A percentile compares a stretch with the other conserved stretches of the same genome.
Evolutionary conservation across 2,888 invertebrate species (phyloP).

Genomic region (Sympetrum striolatum): DNA sequence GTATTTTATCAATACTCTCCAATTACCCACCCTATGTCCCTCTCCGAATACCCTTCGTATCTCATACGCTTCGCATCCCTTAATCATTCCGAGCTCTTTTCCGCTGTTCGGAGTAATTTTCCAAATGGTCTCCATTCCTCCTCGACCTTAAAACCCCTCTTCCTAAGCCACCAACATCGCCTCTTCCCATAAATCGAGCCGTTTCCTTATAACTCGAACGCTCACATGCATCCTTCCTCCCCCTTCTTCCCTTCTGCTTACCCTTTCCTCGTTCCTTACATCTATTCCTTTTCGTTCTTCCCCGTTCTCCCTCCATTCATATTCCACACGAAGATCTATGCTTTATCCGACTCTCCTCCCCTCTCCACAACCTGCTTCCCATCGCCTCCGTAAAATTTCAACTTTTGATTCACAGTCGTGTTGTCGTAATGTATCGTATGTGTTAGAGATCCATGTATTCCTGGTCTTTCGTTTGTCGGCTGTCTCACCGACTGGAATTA

Average conservation of each 20-base stretch:
- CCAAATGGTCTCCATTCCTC: background rate
- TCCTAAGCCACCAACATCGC: conserved; percentile 20
- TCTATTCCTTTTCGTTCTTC: background rate
- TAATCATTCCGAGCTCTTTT: background rate
- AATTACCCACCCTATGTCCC: background rate
- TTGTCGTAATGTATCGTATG: too few species aligned
- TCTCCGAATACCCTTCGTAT: background rate
- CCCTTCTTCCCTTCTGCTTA: background rate
- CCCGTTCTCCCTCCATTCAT: background rate
- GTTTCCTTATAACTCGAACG: background rate
- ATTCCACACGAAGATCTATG: background rate
- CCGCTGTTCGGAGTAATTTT: background rate
- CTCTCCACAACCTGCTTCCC: background rate
- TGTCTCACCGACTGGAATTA: too few species aligned
- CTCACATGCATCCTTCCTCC: background rate
- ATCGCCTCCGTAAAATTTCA: too few species aligned
- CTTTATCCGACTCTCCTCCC: background rate
- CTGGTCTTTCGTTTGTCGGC: too few species aligned
- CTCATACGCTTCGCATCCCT: background rate
- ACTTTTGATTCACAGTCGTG: too few species aligned
- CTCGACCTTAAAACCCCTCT: background rate
- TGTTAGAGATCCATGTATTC: too few species aligned
- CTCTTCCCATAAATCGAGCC: conserved; percentile 4
- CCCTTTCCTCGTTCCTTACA: background rate
- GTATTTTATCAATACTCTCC: background rate